Evolutionary conservation across 2,888 invertebrate genomes (phyloP), one percentile per base, ranked within the genome.

Genomic region (Arctia plantaginis): DNA sequence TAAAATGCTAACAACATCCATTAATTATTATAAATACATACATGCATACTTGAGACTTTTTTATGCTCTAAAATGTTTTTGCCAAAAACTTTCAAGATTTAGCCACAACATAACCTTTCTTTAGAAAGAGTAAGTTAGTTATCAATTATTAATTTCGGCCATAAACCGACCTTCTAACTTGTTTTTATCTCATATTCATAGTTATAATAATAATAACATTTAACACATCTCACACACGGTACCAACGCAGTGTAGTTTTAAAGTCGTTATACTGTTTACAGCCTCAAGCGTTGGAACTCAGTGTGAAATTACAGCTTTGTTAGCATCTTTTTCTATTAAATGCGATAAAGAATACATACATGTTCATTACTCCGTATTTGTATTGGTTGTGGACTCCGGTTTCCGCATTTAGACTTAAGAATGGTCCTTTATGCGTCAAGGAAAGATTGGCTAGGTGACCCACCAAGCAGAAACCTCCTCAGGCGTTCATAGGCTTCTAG

Each of bases 221-320:
- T 35, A 35, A 35, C 35, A 35, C 6, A 3, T 35, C 35, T 35
- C 35, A n/a, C n/a, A n/a, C n/a, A n/a, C n/a, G 67, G 75, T 77
- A 47, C 62, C 66, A 67, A 73, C 71, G 23, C 68, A 72, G 75
- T 66, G 62, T 59, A 72, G 78, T 75, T 77, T 33, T 66, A 79
- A 79, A 79, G 74, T 55, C 69, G 75, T 82, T 83, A 82, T 73
- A 71, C 77, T 75, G 72, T 75, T 79, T 75, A 71, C 27, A 62
- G 66, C 74, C 47, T n/a, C n/a, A 27, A 66, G 80, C 73, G 55
- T 44, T 76, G 47, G 72, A 68, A 70, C 72, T 72, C 73, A 78
- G 67, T 74, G 30, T 74, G 72, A 77, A 78, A 79, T 65, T 64
- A 68, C 73, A 71, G 68, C 68, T 73, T 77, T 75, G 77, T 77